These are phyloP conservation scores for Ophion costatus DNA, from an alignment of 2,888 invertebrate species.

Conservation along the genomic window DNA sequence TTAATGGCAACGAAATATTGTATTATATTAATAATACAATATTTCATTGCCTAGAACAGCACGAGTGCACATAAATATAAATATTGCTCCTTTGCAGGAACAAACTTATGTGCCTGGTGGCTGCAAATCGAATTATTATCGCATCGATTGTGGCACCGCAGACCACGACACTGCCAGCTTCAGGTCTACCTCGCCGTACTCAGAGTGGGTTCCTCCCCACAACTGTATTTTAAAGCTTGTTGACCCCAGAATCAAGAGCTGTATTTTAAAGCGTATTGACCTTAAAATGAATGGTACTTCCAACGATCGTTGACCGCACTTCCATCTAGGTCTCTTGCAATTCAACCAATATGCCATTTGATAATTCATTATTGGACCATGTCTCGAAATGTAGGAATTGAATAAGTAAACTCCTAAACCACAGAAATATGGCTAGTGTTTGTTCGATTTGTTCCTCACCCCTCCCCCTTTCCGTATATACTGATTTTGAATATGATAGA, in stretches of 20 bases:
- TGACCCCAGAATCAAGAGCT: background rate
- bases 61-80: background rate
- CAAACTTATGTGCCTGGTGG: conserved; percentile 39
- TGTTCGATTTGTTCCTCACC: too few species aligned
- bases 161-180: conserved; percentile 29
- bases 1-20: background rate
- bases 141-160: conserved; percentile 55
- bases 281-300: conserved; percentile 19
- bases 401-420: background rate
- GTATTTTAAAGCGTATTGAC: conserved; percentile 37
- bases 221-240: background rate
- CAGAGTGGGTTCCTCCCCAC: background rate
- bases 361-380: background rate
- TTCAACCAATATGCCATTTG: background rate
- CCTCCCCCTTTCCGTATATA: too few species aligned
- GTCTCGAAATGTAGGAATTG: background rate
- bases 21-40: background rate
- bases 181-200: conserved; percentile 9
- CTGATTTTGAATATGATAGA: too few species aligned
- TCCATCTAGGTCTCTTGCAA: background rate
- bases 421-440: too few species aligned
- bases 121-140: conserved; percentile 57
- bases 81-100: conserved; percentile 39
- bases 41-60: background rate
- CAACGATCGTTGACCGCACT: background rate